These are phyloP conservation scores for Vulpes vulpes DNA, from an alignment of 2,113 vertebrate species.

Conservation along the genomic window DNA sequence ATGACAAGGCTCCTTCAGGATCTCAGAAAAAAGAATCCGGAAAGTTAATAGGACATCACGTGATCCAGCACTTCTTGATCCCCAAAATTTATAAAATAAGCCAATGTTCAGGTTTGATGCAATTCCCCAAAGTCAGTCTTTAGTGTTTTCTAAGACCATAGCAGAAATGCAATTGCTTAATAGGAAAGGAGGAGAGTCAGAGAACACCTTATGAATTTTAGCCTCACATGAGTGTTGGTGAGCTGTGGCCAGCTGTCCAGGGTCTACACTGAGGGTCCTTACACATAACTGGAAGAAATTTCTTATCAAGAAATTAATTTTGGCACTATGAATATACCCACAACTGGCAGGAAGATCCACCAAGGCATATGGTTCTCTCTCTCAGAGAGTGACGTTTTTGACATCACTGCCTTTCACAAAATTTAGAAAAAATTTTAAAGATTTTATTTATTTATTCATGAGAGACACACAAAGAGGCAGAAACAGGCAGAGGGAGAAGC, in stretches of 20 bases:
- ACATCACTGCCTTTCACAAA: background rate
- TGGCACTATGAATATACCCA: background rate
- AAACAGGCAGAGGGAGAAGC: too few species aligned
- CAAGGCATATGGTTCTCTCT: background rate
- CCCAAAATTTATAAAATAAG: background rate
- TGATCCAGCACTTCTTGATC: background rate
- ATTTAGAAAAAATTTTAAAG: background rate
- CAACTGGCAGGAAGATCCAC: background rate
- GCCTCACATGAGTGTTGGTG: rapidly evolving
- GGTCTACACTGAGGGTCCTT: background rate
- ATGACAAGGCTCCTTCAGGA: background rate
- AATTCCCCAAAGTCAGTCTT: background rate
- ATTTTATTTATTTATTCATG: too few species aligned
- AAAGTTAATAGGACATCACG: background rate
- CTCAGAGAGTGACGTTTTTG: background rate
- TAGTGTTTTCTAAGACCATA: background rate
- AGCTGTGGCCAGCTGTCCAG: background rate
- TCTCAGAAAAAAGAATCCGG: background rate
- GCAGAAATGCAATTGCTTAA: background rate
- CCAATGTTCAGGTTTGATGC: background rate
- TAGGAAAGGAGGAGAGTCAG: background rate
- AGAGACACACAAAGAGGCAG: too few species aligned
- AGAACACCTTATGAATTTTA: background rate
- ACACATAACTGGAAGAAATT: background rate
- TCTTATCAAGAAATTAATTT: background rate